A percentile compares a stretch with the other conserved stretches of the same genome.
Conservation (phyloP, 2,888 invertebrate species). For the Melolontha melolontha region DNA sequence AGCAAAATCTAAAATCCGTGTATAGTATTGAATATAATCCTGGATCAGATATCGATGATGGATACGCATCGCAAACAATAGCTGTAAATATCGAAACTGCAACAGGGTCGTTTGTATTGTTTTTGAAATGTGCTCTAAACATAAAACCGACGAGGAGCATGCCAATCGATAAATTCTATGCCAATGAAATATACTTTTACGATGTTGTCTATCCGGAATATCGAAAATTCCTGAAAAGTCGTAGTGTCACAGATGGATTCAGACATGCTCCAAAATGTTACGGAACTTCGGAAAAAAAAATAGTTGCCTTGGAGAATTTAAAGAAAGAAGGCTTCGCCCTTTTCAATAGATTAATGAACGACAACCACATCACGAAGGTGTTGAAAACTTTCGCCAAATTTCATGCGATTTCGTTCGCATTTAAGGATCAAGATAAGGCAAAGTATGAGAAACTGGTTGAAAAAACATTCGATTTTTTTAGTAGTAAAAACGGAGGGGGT, state of each 20-base stretch:
- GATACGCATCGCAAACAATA: conserved; percentile 42
- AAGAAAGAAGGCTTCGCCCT: conserved; percentile 56
- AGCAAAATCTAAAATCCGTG: conserved; percentile 1
- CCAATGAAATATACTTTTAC: conserved; percentile 43
- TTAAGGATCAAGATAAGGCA: conserved; percentile 69
- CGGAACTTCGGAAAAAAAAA: conserved; percentile 37
- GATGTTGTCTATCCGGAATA: conserved; percentile 39
- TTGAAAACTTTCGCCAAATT: conserved; percentile 64
- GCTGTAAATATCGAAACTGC: conserved; percentile 38
- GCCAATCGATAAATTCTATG: conserved; percentile 32
- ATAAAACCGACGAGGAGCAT: neutral
- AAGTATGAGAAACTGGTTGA: conserved; percentile 61
- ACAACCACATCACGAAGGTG: conserved; percentile 60
- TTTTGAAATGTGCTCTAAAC: conserved; percentile 35
- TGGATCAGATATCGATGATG: conserved; percentile 41
- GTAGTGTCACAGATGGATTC: conserved; percentile 16
- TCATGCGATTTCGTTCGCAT: conserved; percentile 72
- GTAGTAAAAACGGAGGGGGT: no score
- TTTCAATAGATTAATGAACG: conserved; percentile 61
- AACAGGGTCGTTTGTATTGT: conserved; percentile 12
- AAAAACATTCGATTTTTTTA: no score
- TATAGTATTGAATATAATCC: neutral
- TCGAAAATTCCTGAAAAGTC: conserved; percentile 35
- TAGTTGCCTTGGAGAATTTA: conserved; percentile 59
- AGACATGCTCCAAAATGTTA: conserved; percentile 25